Evolutionary conservation across 2,113 vertebrate genomes (phyloP).

Genomic region (Rattus rattus): DNA sequence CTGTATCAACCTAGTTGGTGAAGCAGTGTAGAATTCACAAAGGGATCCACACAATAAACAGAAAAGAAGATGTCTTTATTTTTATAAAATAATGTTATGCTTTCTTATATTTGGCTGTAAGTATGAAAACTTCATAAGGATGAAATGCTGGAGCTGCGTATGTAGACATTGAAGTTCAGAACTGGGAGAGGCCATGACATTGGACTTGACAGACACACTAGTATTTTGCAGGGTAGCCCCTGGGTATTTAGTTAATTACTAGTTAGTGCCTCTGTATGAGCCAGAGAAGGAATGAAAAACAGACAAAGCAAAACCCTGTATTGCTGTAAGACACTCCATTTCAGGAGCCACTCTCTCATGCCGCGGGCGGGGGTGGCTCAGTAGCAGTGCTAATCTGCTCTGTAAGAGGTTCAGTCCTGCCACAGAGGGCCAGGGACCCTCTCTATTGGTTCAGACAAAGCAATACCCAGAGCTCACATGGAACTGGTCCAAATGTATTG

Average conservation of each 20-base stretch:
- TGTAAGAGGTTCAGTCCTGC: not conserved
- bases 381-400: not conserved
- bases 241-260: not conserved
- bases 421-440: not conserved
- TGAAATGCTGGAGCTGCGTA: conserved; percentile 32
- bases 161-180: not conserved
- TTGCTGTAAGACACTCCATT: not conserved
- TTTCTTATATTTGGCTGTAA: conserved; percentile 17
- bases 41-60: conserved; percentile 22
- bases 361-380: not conserved
- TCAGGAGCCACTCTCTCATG: not conserved
- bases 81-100: not conserved
- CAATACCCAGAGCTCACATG: not conserved
- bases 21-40: not conserved
- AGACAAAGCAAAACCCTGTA: not conserved
- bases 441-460: not conserved
- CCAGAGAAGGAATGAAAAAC: not conserved
- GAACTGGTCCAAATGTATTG: not conserved
- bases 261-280: not conserved
- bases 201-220: not conserved
- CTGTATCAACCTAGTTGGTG: not conserved
- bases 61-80: conserved; percentile 30
- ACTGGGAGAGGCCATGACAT: not conserved
- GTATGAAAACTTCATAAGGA: not conserved
- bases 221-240: not conserved